Base-by-base conservation (phyloP, 2,888 invertebrate species). In the Gymnoscelis rufifasciata region DNA sequence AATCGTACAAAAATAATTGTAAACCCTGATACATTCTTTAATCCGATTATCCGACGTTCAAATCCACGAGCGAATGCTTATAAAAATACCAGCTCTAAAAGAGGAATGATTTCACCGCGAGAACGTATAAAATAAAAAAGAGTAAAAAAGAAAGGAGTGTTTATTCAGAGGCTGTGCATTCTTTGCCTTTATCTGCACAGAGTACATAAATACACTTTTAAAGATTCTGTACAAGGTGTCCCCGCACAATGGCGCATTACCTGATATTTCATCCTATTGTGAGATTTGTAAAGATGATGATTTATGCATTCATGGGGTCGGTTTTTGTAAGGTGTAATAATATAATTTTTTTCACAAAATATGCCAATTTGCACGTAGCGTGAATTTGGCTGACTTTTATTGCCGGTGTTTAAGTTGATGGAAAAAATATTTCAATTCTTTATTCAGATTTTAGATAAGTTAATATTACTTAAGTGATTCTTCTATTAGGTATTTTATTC, bases 141-240 rank as follows among this genome's bases (percentile, higher is more conserved):
- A 26, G 50, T 47, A 43, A 54, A 54, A 19, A 54, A 48, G 30
- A 40, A 46, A 26, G 37, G 36, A 38, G 45, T 37, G 39, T 38
- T 43, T 52, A 45, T 48, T 44, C 52, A 48, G 51, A 54, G 54
- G 55, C 53, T 28, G 55, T 43, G 62, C 69, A 71, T 71, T 71
- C 68, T 61, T 24, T 38, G 45, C 42, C 10, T 59, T 59, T 64
- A 61, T 56, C 56, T 59, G 38, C 27, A 23, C 37, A 41, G 14
- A 28, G 43, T 15, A 41, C 23, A 24, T 33, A 31, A 14, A 44
- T 44, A 38, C 12, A 38, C 31, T n/a, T 36, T 23, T 38, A 29
- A 19, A 39, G 19, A 39, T 29, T 27, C 28, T 19, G 19, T 39
- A 39, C 29, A 39, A n/a, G 38, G 29, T 39, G 35, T 35, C 35